A percentile compares a stretch with the other conserved stretches of the same genome.
phyloP scores from a whole-genome alignment of 2,113 vertebrate species.

The Dissostichus mawsoni region DNA sequence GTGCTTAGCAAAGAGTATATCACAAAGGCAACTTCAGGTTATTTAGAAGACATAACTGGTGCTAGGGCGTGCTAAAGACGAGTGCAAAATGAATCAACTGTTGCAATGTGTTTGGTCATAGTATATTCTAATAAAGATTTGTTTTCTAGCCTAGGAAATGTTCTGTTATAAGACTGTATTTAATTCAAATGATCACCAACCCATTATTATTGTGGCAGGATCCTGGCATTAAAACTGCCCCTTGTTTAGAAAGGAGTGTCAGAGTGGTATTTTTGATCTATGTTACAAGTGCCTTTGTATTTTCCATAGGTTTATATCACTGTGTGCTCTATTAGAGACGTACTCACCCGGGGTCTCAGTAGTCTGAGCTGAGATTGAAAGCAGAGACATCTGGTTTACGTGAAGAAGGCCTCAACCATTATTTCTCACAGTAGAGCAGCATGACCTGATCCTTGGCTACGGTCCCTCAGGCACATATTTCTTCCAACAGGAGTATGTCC shows the following conservation, averaged over 20 bases:
- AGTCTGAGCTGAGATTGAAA: slow-evolving; percentile 66
- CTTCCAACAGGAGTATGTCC: slow-evolving; percentile 74
- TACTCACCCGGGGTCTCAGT: slow-evolving; percentile 52
- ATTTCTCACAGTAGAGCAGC: slow-evolving; percentile 78
- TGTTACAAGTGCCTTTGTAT: slow-evolving; percentile 18
- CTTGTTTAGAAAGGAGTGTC: slow-evolving; percentile 30
- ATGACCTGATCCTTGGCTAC: slow-evolving; percentile 81
- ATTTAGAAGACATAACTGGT: not conserved
- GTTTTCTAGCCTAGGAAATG: not conserved
- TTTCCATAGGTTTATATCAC: slow-evolving; percentile 53
- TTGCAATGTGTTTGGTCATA: not conserved
- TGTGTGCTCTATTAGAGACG: slow-evolving; percentile 21
- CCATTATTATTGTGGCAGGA: not conserved
- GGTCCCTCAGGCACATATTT: slow-evolving; percentile 76
- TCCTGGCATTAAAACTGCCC: not conserved
- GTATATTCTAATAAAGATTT: not conserved
- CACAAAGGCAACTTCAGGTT: not conserved
- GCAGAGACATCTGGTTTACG: slow-evolving; percentile 84
- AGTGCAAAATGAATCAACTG: not conserved
- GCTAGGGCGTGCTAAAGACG: not conserved
- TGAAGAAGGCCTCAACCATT: slow-evolving; percentile 76
- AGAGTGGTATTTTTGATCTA: slow-evolving; percentile 19
- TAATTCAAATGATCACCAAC: not conserved
- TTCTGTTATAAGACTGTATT: not conserved
- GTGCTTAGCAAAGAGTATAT: not conserved